Evolutionary conservation across 2,113 vertebrate species (phyloP).

Genomic region (Sturnus vulgaris): DNA sequence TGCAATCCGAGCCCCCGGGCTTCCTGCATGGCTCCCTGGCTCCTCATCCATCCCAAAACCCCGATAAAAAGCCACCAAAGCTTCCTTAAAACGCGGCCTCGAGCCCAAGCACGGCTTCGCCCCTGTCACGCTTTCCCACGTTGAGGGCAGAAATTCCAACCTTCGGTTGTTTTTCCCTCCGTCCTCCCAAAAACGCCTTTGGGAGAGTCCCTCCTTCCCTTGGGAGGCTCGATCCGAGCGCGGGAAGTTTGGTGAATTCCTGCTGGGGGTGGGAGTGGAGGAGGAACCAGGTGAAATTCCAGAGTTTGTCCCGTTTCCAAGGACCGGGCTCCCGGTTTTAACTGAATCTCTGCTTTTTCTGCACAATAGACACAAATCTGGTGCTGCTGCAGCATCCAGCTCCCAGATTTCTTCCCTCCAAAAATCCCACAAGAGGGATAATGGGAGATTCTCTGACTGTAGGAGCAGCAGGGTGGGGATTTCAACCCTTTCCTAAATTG

Average conservation of each 20-base stretch:
- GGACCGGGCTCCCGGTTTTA: neutral
- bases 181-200: fast-evolving
- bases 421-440: neutral
- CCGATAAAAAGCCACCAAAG: fast-evolving
- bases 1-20: neutral
- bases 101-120: fast-evolving
- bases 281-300: neutral
- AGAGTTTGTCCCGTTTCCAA: neutral
- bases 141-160: neutral
- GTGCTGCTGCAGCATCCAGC: neutral
- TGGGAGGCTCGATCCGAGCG: fast-evolving
- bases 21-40: neutral
- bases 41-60: neutral
- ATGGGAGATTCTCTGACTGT: neutral
- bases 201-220: neutral
- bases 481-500: neutral
- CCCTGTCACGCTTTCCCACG: neutral
- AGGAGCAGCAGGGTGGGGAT: neutral
- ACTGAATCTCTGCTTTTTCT: neutral
- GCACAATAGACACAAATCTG: neutral
- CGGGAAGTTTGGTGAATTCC: neutral
- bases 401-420: neutral
- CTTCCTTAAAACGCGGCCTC: neutral
- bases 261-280: neutral
- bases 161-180: neutral